Evolutionary conservation across 1,140 invertebrate species (phyloP).

Genomic region (Monochamus saltuarius): DNA sequence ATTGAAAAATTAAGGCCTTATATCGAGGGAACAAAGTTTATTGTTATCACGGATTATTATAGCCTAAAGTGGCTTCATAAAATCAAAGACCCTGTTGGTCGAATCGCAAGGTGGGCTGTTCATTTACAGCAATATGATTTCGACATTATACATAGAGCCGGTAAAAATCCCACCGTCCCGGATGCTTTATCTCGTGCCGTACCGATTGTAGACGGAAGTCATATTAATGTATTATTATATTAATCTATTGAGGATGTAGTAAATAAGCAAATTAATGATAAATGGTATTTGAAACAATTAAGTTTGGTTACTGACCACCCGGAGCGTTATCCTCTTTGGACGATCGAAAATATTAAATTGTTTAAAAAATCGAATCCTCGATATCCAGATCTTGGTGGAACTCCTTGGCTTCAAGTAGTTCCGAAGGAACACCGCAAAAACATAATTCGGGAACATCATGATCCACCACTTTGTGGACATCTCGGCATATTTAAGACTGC

Average conservation of each 20-base stretch:
- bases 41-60: too few species aligned
- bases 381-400: neutral
- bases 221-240: too few species aligned
- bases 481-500: constrained; percentile 33
- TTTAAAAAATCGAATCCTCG: too few species aligned
- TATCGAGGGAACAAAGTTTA: constrained; percentile 44
- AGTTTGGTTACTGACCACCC: neutral
- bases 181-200: constrained; percentile 38
- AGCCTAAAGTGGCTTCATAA: constrained; percentile 49
- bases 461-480: constrained; percentile 25
- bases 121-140: constrained; percentile 49
- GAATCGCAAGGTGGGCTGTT: constrained; percentile 52
- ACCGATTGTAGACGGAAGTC: too few species aligned
- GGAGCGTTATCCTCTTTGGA: too few species aligned
- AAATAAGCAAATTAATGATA: neutral
- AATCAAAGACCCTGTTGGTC: constrained; percentile 46
- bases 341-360: too few species aligned
- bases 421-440: neutral
- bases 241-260: too few species aligned
- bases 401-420: too few species aligned
- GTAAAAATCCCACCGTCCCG: constrained; percentile 41
- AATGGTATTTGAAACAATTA: neutral
- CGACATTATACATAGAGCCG: too few species aligned
- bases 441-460: constrained; percentile 5
- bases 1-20: constrained; percentile 47